Base-by-base conservation (phyloP, 2,888 invertebrate species). In the Troilus luridus region DNA sequence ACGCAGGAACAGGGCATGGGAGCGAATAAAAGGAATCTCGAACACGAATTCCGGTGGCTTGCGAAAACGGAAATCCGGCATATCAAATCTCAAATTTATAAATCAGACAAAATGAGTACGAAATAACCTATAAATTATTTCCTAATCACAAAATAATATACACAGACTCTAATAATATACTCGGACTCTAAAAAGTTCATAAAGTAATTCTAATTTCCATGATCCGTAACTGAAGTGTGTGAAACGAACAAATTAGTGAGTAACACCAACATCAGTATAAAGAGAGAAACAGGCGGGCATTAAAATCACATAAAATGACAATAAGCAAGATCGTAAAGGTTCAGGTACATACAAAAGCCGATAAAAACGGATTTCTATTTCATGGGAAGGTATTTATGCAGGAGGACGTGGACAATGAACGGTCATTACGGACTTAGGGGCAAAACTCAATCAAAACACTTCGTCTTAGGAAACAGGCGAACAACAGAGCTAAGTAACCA, bases 311-410 rank as follows among this genome's bases (percentile, higher is more conserved):
- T 77, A 77, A 77, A 77, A 77, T 19, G 19, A 8, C 72, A 27
- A 41, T 17, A 14, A 12, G 27, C 67, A 27, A 67, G 41, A 19
- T 41, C 41, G 72, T 77, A 77, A 77, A 77, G 8, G 17, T 19
- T 8, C 17, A 17, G 17, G 41, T 41, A 27, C 41, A 24, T 7
- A 77, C 21, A 77, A 77, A 77, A 77, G 72, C 72, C 27, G n/a
- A n/a, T n/a, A n/a, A n/a, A n/a, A 77, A 77, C 72, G 72, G 72
- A 77, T 77, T 77, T 77, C 72, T 17, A 77, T 77, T 77, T 77
- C 72, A 77, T 77, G 72, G 27, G 72, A 77, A 77, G 27, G 5
- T 41, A 14, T 27, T 72, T 7, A 77, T 19, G 14, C 72, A 41
- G 72, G 72, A 77, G 17, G 17, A 9, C 10, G 27, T 41, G 72